Evolutionary conservation across 2,113 vertebrate genomes (phyloP), one percentile per base, ranked within the genome.

Genomic region (Microtus ochrogaster): DNA sequence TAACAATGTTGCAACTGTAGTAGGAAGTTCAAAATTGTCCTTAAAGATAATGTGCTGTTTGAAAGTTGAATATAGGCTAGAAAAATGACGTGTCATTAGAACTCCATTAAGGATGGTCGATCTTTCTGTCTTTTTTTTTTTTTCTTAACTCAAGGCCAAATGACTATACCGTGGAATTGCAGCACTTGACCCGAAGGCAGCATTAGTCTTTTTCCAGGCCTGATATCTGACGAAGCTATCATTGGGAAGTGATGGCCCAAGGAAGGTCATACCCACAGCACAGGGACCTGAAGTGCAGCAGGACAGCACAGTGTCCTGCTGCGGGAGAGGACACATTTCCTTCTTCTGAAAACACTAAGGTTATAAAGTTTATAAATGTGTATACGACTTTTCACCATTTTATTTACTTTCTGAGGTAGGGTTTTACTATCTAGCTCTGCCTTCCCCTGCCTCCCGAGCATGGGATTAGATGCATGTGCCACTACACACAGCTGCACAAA

Each of bases 61-160:
- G 58, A 66, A 95, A 94, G 91, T 26, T 82, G 94, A 95, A 94
- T 63, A 90, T 30, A 12, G 86, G 44, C 61, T 55, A 41, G 91
- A 78, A 94, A 93, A 94, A 91, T 30, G 66, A 28, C 44, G 12
- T 41, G 21, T 33, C 81, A 83, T 82, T 66, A 85, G 28, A 47
- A 68, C 81, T 63, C 76, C 39, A 82, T 82, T 95, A 79, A 77
- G 16, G 66, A 63, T 76, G 41, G n/a, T 5, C 36, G 28, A 55
- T 70, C 49, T 77, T 92, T 74, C 65, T 85, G 30, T 52, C 17
- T 52, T 47, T 86, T 81, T 26, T 49, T 81, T 26, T 49, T 26
- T 49, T 26, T 55, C 14, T 55, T 70, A 30, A 68, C 89, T 85
- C 47, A 65, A 90, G 39, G 94, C 0, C n/a, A 76, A 83, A 47